phyloP scores from a whole-genome alignment of 2,113 vertebrate genomes.

The Glareola pratincola region DNA sequence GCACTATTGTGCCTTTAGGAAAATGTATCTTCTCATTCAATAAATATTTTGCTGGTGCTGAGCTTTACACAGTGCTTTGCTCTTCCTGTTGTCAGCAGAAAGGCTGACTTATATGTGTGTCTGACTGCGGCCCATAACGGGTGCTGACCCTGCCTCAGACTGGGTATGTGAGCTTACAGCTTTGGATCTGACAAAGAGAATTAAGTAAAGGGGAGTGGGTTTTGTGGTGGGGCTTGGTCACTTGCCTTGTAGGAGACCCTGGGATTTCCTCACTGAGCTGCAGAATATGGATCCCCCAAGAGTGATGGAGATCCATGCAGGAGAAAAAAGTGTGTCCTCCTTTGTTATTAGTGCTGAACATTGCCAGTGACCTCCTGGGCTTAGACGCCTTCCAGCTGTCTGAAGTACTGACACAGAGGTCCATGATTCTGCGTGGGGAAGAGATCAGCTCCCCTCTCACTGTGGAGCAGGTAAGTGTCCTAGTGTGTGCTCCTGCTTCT shows the following conservation, averaged over 20 bases:
- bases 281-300: neutral
- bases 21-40: neutral
- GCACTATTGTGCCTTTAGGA: neutral
- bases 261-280: neutral
- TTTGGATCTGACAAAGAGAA: neutral
- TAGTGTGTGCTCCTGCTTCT: neutral
- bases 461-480: constrained; percentile 84
- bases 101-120: neutral
- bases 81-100: neutral
- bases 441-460: constrained; percentile 94
- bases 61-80: neutral
- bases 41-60: neutral
- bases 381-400: constrained; percentile 89
- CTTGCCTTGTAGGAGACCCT: neutral
- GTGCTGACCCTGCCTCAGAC: neutral
- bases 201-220: neutral
- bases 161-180: neutral
- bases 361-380: constrained; percentile 87
- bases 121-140: neutral
- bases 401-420: constrained; percentile 90
- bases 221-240: neutral
- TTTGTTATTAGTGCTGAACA: constrained; percentile 79
- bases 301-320: neutral
- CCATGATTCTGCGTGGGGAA: constrained; percentile 91
- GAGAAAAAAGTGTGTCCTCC: neutral